Percentiles rank a stretch among this genome's conserved stretches.
phyloP scores from a whole-genome alignment of 2,888 invertebrate genomes.

The Hyposoter dolosus region DNA sequence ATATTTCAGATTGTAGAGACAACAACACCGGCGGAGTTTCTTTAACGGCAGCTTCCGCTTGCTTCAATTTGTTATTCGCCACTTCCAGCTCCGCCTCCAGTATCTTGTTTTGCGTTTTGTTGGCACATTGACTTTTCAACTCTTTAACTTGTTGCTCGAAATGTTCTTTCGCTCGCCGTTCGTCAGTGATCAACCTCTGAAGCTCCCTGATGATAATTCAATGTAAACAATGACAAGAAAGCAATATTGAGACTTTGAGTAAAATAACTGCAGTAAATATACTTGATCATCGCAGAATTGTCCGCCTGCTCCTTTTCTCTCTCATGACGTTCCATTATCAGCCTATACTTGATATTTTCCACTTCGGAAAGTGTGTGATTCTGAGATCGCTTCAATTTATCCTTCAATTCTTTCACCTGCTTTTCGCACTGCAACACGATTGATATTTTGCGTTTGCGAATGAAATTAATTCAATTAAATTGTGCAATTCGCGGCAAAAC shows the following conservation, averaged over 20 bases:
- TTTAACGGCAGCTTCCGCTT: slow-evolving; percentile 88
- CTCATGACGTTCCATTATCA: slow-evolving; percentile 92
- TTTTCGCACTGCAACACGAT: slow-evolving; percentile 87
- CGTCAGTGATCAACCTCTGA: slow-evolving; percentile 91
- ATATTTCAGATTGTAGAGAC: slow-evolving; percentile 90
- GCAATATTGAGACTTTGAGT: slow-evolving; percentile 28
- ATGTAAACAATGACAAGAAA: background rate
- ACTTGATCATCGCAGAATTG: slow-evolving; percentile 91
- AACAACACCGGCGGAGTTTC: slow-evolving; percentile 88
- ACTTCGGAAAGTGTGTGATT: slow-evolving; percentile 87
- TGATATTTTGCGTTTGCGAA: background rate
- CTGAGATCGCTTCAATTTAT: slow-evolving; percentile 87
- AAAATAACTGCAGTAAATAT: slow-evolving; percentile 74
- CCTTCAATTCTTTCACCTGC: slow-evolving; percentile 86
- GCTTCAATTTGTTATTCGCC: slow-evolving; percentile 88
- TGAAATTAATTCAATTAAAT: background rate
- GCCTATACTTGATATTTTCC: slow-evolving; percentile 90
- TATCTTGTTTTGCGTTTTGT: slow-evolving; percentile 85
- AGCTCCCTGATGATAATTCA: slow-evolving; percentile 87
- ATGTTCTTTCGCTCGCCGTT: slow-evolving; percentile 90
- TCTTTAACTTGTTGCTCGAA: slow-evolving; percentile 89
- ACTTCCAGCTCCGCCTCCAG: slow-evolving; percentile 88
- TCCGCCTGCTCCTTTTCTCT: slow-evolving; percentile 93
- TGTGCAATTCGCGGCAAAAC: background rate
- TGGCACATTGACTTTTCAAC: slow-evolving; percentile 84